Conservation (phyloP, 2,888 invertebrate species). For the Microplitis manilae region DNA sequence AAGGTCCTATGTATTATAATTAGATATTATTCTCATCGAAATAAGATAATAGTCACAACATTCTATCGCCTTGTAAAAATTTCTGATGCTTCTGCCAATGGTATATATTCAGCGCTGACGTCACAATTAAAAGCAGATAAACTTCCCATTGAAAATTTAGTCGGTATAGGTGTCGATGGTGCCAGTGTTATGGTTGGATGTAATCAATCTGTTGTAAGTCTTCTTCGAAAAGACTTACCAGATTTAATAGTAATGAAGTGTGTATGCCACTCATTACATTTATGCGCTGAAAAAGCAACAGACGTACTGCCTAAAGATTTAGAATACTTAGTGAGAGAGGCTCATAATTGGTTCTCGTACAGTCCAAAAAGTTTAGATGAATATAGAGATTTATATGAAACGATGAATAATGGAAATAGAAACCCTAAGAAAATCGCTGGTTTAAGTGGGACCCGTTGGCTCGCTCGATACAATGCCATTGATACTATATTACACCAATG, state of each 20-base stretch:
- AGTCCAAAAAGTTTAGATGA: constrained; percentile 44
- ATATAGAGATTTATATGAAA: constrained; percentile 47
- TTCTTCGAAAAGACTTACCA: constrained; percentile 46
- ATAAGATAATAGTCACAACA: constrained; percentile 45
- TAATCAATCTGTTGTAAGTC: constrained; percentile 49
- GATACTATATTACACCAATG: constrained; percentile 49
- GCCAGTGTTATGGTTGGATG: constrained; percentile 54
- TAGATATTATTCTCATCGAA: constrained; percentile 42
- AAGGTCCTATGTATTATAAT: constrained; percentile 48
- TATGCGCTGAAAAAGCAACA: constrained; percentile 50
- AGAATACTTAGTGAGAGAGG: constrained; percentile 53
- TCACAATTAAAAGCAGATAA: constrained; percentile 47
- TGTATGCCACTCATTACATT: constrained; percentile 46
- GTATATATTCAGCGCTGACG: constrained; percentile 33
- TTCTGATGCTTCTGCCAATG: constrained; percentile 42
- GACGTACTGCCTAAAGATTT: constrained; percentile 45
- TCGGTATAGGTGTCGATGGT: constrained; percentile 54
- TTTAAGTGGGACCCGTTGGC: constrained; percentile 48
- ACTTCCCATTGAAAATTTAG: constrained; percentile 48
- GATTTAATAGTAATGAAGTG: constrained; percentile 44
- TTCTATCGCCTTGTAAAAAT: constrained; percentile 49
- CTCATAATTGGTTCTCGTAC: constrained; percentile 51
- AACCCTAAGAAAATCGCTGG: constrained; percentile 51
- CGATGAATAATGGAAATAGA: constrained; percentile 43
- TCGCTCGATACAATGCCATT: constrained; percentile 30